Evolutionary conservation across 2,113 vertebrate species (phyloP), one percentile per base, ranked within the genome.

Genomic region (Aspiorhynchus laticeps): DNA sequence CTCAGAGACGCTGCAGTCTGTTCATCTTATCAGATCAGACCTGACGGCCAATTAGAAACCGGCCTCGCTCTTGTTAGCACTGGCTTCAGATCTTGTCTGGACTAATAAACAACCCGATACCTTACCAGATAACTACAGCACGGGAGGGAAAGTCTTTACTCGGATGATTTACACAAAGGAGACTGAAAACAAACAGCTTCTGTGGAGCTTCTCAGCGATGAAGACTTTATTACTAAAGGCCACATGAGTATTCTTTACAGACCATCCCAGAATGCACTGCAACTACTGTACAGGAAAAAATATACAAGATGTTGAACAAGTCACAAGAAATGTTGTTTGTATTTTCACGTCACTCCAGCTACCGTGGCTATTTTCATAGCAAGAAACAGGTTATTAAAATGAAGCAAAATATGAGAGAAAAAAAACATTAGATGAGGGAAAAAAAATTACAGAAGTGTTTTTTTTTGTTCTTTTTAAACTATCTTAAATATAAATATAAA

Each of bases 61-160:
- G 41, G 73, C 3, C 51, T 12, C 33, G 14, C 38, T 21, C 74
- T 41, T 36, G 83, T 78, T 84, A 61, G 33, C 61, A 12, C 69
- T 43, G 7, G 53, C 53, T 59, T 24, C 7, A 71, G 67, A 83
- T 87, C 73, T 84, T 80, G 78, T 88, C 89, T 38, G 80, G 59
- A 19, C 33, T 36, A 76, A 77, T 87, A 84, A 89, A 84, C 67
- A 86, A 79, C 51, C 15, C 2, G 12, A 73, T 33, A 63, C 46
- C 15, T 48, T 36, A 33, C 63, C 11, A 65, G 33, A 81, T 15
- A 48, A 78, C 15, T 17, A 41, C 12, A 38, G 61, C 14, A 14
- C 8, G 9, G 43, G 31, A 17, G 53, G 53, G 1, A 63, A 61
- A n/a, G 15, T 2, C 48, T 84, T 71, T n/a, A 61, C 63, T 5